These are phyloP conservation scores for Amiota mariae DNA, from an alignment of 2,888 invertebrate species.

Conservation along the genomic window DNA sequence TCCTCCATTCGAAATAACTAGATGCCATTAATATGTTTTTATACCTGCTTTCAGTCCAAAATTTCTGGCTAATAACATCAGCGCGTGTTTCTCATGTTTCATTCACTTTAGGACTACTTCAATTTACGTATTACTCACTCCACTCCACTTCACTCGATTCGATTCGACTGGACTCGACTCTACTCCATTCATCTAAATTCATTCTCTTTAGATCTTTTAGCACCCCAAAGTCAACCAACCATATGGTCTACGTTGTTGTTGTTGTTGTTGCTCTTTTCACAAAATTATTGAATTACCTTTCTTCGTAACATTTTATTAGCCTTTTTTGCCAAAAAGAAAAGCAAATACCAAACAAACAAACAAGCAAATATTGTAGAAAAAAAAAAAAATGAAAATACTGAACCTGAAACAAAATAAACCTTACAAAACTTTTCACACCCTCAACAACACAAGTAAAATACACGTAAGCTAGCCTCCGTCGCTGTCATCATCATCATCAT, in stretches of 20 bases:
- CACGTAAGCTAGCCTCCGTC: too few relatives aligned
- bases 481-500: too few relatives aligned
- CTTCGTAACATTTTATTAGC: slow-evolving; percentile 42
- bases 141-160: neutral
- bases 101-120: neutral
- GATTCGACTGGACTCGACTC: slow-evolving; percentile 42
- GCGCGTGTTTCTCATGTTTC: neutral
- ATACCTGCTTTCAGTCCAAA: neutral
- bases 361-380: slow-evolving; percentile 32
- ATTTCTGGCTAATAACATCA: slow-evolving; percentile 26
- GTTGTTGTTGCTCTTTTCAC: neutral
- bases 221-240: neutral
- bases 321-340: slow-evolving; percentile 15
- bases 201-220: slow-evolving; percentile 6
- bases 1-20: neutral
- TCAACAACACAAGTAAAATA: neutral
- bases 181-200: slow-evolving; percentile 39
- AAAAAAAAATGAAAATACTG: slow-evolving; percentile 33
- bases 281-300: slow-evolving; percentile 56
- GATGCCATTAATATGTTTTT: too few relatives aligned
- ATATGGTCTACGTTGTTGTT: too few relatives aligned
- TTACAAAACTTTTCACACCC: slow-evolving; percentile 18
- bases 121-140: neutral
- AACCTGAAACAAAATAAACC: slow-evolving; percentile 26
- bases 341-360: slow-evolving; percentile 38